A percentile compares a stretch with the other conserved stretches of the same genome.
Conservation (phyloP, 2,888 invertebrate species). For the Proisotoma minuta region DNA sequence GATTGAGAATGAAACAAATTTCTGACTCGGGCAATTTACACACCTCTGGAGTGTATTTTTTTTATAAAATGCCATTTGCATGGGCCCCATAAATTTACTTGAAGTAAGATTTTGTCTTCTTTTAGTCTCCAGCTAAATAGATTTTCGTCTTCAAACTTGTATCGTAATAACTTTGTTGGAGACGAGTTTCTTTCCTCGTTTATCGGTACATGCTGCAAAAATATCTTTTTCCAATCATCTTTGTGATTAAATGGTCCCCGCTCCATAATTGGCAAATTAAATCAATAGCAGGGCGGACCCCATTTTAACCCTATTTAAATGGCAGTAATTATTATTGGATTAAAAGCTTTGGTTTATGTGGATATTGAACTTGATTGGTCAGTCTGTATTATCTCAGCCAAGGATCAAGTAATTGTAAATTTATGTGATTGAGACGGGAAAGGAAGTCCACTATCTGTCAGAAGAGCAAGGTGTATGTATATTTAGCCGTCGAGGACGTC, state of each 20-base stretch:
- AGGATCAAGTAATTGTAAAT: not conserved
- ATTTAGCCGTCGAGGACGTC: not conserved
- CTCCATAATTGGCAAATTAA: conserved; percentile 12
- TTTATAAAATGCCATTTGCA: too few relatives aligned
- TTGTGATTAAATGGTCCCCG: not conserved
- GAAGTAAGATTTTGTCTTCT: too few relatives aligned
- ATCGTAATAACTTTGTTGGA: conserved; percentile 8
- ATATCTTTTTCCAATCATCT: not conserved
- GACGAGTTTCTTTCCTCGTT: conserved; percentile 3
- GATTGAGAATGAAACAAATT: too few relatives aligned
- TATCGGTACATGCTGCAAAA: not conserved
- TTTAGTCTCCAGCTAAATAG: too few relatives aligned
- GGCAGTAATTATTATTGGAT: not conserved
- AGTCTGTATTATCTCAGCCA: not conserved
- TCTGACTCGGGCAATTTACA: too few relatives aligned
- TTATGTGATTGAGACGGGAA: not conserved
- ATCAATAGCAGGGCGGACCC: conserved; percentile 14
- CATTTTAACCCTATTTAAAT: not conserved
- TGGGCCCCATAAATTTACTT: too few relatives aligned
- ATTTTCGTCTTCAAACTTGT: too few relatives aligned
- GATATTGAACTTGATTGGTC: not conserved
- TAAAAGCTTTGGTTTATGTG: not conserved
- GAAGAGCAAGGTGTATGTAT: not conserved
- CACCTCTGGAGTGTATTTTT: too few relatives aligned
- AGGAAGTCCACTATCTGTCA: not conserved